A percentile compares a stretch with the other conserved stretches of the same genome.
phyloP scores from a whole-genome alignment of 2,888 invertebrate genomes.

The Chesias legatella region DNA sequence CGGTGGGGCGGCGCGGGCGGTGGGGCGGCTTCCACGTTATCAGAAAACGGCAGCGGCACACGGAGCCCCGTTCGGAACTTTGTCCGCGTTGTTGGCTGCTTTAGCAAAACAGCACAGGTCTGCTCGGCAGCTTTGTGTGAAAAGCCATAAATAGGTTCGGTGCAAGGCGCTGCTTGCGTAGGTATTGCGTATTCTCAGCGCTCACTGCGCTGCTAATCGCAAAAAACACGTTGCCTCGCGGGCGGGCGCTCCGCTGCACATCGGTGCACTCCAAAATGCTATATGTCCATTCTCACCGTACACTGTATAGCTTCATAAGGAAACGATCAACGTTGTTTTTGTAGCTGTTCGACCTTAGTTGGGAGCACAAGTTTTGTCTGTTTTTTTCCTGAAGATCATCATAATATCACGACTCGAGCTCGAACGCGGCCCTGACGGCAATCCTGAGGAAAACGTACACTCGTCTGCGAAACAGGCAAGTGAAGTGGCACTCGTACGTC shows the following conservation, averaged over 20 bases:
- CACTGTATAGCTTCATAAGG: too few relatives aligned
- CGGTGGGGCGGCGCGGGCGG: too few relatives aligned
- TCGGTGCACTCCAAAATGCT: too few relatives aligned
- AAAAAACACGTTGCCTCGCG: constrained; percentile 9
- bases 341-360: neutral
- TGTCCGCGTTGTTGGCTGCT: neutral
- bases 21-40: constrained; percentile 16
- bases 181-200: constrained; percentile 1
- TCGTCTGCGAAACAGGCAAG: neutral
- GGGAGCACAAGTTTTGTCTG: constrained; percentile 1
- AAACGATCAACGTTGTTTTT: neutral
- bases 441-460: constrained; percentile 6
- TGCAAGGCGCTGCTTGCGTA: too few relatives aligned
- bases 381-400: constrained; percentile 2
- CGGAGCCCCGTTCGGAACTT: neutral
- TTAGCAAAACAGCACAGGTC: neutral
- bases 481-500: neutral
- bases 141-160: too few relatives aligned
- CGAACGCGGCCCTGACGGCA: constrained; percentile 3
- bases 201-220: constrained; percentile 8
- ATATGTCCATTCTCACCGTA: too few relatives aligned
- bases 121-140: too few relatives aligned
- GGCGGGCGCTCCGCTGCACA: constrained; percentile 1
- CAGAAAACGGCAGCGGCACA: constrained; percentile 13
- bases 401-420: neutral